Evolutionary conservation across 2,888 invertebrate genomes (phyloP).

Genomic region (Drosophila mimica): DNA sequence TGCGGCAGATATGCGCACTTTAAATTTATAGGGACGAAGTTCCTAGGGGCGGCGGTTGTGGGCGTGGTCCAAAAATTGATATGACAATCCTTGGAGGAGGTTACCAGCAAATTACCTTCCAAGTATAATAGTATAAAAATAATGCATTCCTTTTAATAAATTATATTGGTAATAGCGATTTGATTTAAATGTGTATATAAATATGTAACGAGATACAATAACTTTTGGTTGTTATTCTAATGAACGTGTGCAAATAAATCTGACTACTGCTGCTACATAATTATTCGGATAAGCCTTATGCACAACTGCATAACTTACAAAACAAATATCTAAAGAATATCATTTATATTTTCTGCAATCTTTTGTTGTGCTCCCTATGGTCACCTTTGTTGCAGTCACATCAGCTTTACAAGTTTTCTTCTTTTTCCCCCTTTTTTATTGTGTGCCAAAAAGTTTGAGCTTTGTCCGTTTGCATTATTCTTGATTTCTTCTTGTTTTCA

Average conservation of each 20-base stretch:
- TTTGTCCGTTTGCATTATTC: not conserved
- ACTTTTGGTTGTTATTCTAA: not conserved
- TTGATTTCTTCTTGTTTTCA: not conserved
- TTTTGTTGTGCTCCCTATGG: not conserved
- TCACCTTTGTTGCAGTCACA: not conserved
- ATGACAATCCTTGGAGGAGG: no score
- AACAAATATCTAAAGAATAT: not conserved
- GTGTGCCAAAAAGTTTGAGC: not conserved
- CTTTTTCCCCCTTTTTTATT: not conserved
- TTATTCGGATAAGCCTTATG: not conserved
- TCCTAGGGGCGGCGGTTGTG: no score
- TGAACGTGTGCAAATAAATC: not conserved
- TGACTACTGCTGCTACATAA: not conserved
- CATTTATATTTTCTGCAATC: not conserved
- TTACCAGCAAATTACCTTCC: no score
- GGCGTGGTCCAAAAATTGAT: no score
- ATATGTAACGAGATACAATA: not conserved
- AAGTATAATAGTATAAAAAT: not conserved
- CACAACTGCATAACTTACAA: not conserved
- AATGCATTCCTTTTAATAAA: conserved; percentile 1
- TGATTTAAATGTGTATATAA: conserved; percentile 2
- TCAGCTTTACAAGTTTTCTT: not conserved
- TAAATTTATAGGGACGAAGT: no score
- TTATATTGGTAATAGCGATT: conserved; percentile 1
- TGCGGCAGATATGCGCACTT: no score